These are phyloP conservation scores for Heliconius hermathena DNA, from an alignment of 1,140 invertebrate genomes.

Conservation along the genomic window DNA sequence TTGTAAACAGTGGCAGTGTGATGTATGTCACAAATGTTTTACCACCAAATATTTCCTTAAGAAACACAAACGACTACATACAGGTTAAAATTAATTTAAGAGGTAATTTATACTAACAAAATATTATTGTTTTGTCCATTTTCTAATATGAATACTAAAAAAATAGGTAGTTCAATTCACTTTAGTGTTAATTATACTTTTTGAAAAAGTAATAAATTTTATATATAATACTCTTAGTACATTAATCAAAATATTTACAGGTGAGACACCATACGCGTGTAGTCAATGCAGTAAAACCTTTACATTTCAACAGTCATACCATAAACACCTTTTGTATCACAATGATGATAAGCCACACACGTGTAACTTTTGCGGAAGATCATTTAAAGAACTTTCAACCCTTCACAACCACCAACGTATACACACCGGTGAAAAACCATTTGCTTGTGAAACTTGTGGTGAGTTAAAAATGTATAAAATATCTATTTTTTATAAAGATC, in stretches of 20 bases:
- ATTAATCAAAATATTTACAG: slow-evolving; percentile 68
- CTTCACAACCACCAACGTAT: slow-evolving; percentile 94
- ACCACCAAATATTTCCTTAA: slow-evolving; percentile 95
- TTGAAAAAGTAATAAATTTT: not conserved
- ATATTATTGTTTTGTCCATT: slow-evolving; percentile 11
- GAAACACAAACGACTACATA: slow-evolving; percentile 93
- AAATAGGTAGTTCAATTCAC: not conserved
- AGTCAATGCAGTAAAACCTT: slow-evolving; percentile 93
- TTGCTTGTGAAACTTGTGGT: slow-evolving; percentile 95
- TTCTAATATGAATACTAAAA: not conserved
- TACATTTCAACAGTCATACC: slow-evolving; percentile 95
- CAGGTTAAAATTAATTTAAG: slow-evolving; percentile 79
- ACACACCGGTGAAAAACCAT: slow-evolving; percentile 95
- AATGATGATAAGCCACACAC: slow-evolving; percentile 92
- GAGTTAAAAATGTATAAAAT: slow-evolving; percentile 48
- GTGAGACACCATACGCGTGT: slow-evolving; percentile 94
- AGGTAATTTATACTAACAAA: slow-evolving; percentile 70
- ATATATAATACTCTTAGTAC: not conserved
- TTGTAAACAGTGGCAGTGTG: slow-evolving; percentile 88
- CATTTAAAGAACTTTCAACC: slow-evolving; percentile 94
- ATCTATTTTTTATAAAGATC: not conserved
- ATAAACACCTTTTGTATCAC: slow-evolving; percentile 93
- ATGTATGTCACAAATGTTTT: slow-evolving; percentile 91
- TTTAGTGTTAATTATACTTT: not conserved
- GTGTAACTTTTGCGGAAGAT: slow-evolving; percentile 89